phyloP scores from a whole-genome alignment of 1,140 invertebrate genomes.

The Drosophila bocqueti region DNA sequence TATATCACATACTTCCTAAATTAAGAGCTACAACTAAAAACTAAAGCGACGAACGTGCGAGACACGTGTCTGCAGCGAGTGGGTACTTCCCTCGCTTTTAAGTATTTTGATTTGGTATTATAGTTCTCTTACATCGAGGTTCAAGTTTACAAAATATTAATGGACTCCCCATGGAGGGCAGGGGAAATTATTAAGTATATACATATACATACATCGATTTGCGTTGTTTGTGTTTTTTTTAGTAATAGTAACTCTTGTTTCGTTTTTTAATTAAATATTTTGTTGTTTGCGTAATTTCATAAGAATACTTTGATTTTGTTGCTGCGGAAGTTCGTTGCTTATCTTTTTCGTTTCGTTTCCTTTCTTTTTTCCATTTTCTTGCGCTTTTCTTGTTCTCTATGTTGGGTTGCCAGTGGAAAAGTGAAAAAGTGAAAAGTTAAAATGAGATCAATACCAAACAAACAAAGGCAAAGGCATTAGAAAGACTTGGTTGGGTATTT shows the following conservation, averaged over 20 bases:
- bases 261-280: slow-evolving; percentile 32
- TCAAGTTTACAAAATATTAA: slow-evolving; percentile 45
- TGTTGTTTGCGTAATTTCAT: slow-evolving; percentile 68
- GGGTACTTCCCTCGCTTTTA: slow-evolving; percentile 9
- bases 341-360: slow-evolving; percentile 42
- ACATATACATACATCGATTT: slow-evolving; percentile 47
- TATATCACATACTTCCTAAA: slow-evolving; percentile 54
- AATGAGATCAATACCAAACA: slow-evolving; percentile 80
- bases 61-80: slow-evolving; percentile 16
- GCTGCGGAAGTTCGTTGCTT: slow-evolving; percentile 66
- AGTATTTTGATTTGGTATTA: slow-evolving; percentile 71
- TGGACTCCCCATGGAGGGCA: slow-evolving; percentile 16
- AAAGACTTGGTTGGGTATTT: slow-evolving; percentile 5
- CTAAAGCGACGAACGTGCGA: slow-evolving; percentile 35
- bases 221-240: slow-evolving; percentile 24
- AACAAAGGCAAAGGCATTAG: slow-evolving; percentile 38
- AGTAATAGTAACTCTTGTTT: slow-evolving; percentile 60
- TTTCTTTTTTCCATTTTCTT: slow-evolving; percentile 16
- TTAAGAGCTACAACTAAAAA: slow-evolving; percentile 47
- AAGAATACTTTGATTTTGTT: slow-evolving; percentile 75
- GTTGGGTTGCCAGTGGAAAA: slow-evolving; percentile 55
- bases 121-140: slow-evolving; percentile 62
- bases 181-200: slow-evolving; percentile 40
- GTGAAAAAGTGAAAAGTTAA: slow-evolving; percentile 68
- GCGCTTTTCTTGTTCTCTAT: neutral